Conservation (phyloP, 1,140 invertebrate species). For the Psix sp. region DNA sequence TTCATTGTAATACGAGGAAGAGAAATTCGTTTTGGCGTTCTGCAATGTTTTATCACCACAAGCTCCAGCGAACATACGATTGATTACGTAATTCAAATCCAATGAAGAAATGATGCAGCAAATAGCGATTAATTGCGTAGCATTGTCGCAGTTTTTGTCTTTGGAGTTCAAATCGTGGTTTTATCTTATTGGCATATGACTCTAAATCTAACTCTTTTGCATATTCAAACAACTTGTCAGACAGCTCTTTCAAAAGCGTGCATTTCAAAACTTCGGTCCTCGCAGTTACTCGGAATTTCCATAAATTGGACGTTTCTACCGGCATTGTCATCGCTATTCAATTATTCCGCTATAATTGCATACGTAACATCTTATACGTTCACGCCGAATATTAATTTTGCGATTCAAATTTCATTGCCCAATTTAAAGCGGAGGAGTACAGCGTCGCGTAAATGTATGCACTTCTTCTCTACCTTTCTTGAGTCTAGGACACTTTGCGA, state of each 20-base stretch:
- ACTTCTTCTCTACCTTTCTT: no score
- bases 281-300: conserved; percentile 46
- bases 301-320: conserved; percentile 55
- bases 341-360: conserved; percentile 54
- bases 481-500: no score
- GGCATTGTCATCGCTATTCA: conserved; percentile 50
- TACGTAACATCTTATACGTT: conserved; percentile 55
- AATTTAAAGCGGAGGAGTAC: conserved; percentile 2
- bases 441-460: no score
- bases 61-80: no score
- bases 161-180: neutral
- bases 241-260: conserved; percentile 48
- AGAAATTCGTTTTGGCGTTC: no score
- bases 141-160: neutral
- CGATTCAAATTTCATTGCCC: conserved; percentile 33
- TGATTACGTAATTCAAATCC: no score
- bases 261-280: conserved; percentile 48
- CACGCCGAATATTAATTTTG: conserved; percentile 36
- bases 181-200: neutral
- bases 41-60: no score
- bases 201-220: conserved; percentile 37
- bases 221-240: conserved; percentile 58
- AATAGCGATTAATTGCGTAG: no score
- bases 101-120: no score
- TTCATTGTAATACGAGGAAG: no score